Conservation (phyloP, 2,113 vertebrate species). For the Salvelinus fontinalis region DNA sequence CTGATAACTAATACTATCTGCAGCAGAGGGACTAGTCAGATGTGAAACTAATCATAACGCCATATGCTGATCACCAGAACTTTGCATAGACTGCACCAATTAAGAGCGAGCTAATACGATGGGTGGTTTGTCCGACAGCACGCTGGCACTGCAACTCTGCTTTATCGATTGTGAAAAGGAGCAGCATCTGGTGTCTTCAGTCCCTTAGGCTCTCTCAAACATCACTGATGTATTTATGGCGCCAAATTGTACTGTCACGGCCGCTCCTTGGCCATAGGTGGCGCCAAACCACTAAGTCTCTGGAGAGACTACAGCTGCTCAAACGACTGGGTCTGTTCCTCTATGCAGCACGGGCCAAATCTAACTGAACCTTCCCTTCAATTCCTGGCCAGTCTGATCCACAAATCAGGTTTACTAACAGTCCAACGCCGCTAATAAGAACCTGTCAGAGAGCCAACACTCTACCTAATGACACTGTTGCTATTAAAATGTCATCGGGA, state of each 20-base stretch:
- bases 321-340: neutral
- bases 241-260: constrained; percentile 22
- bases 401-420: neutral
- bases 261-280: constrained; percentile 31
- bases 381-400: neutral
- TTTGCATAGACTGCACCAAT: constrained; percentile 21
- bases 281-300: constrained; percentile 27
- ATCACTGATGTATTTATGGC: neutral
- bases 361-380: constrained; percentile 1
- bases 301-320: neutral
- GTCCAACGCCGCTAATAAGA: neutral
- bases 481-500: neutral
- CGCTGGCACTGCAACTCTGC: constrained; percentile 16
- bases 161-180: constrained; percentile 31
- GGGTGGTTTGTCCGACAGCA: constrained; percentile 36
- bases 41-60: neutral
- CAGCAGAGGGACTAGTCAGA: neutral
- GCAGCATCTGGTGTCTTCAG: constrained; percentile 35
- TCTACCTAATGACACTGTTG: constrained; percentile 1
- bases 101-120: constrained; percentile 46
- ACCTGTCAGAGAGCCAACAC: neutral
- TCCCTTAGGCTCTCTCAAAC: constrained; percentile 24
- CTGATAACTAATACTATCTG: neutral
- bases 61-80: constrained; percentile 9
- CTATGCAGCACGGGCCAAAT: neutral